Conservation (phyloP, 2,797 vertebrate genomes). For the Ispidina lecontei region DNA sequence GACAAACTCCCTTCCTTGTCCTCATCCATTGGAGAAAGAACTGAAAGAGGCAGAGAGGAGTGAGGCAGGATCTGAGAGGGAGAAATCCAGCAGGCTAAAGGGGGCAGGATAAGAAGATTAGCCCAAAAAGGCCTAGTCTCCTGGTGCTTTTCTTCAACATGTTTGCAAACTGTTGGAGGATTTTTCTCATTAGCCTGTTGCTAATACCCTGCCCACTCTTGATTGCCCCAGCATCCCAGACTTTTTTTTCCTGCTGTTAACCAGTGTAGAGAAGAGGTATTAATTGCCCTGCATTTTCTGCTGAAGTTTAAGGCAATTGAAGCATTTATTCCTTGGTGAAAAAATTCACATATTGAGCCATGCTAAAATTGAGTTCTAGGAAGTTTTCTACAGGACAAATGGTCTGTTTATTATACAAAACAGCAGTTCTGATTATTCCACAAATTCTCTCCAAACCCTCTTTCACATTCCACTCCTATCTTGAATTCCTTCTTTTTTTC, state of each 20-base stretch:
- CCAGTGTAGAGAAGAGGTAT: not conserved
- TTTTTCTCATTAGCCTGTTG: not conserved
- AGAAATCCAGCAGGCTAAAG: not conserved
- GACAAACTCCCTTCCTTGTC: not conserved
- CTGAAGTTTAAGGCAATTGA: not conserved
- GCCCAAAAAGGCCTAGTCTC: not conserved
- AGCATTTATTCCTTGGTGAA: not conserved
- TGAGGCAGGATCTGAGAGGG: not conserved
- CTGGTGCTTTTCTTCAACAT: not conserved
- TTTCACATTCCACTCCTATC: not conserved
- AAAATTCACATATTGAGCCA: not conserved
- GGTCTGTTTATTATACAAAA: not conserved
- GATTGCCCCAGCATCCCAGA: not conserved
- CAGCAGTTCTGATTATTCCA: not conserved
- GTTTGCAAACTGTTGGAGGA: not conserved
- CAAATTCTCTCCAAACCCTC: not conserved
- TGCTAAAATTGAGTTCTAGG: not conserved
- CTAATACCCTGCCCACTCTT: not conserved
- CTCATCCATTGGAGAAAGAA: not conserved
- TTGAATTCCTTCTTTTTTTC: slow-evolving; percentile 5
- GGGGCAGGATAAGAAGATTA: not conserved
- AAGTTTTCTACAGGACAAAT: not conserved
- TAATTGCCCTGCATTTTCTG: not conserved
- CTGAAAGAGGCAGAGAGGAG: not conserved
- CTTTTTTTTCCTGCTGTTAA: not conserved